Conservation (phyloP, 2,797 vertebrate species). For the Smutsia temminckii region DNA sequence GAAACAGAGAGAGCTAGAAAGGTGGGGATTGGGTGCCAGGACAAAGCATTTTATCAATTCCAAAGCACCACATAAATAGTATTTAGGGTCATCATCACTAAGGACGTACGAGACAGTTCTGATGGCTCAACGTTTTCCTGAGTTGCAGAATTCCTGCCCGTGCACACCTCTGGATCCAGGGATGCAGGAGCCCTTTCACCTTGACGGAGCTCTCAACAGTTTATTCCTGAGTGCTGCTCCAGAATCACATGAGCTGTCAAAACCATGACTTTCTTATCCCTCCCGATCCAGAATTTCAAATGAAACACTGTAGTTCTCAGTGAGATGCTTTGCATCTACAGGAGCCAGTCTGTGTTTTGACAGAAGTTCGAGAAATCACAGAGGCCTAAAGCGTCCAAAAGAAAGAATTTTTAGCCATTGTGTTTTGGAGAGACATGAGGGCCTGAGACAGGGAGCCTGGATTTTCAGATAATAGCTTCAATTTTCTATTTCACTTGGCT, state of each 20-base stretch:
- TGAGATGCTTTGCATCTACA: background rate
- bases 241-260: background rate
- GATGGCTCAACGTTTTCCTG: background rate
- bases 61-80: background rate
- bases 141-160: background rate
- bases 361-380: background rate
- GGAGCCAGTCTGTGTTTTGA: background rate
- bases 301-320: background rate
- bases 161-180: background rate
- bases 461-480: slow-evolving; percentile 39
- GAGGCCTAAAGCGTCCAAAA: background rate
- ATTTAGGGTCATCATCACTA: background rate
- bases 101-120: background rate
- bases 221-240: background rate
- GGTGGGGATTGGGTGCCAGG: background rate
- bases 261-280: background rate
- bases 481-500: slow-evolving; percentile 59
- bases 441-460: background rate
- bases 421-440: background rate
- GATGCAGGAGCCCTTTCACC: background rate
- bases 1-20: background rate
- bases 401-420: background rate
- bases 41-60: slow-evolving; percentile 3
- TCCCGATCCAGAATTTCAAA: background rate
- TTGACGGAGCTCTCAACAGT: background rate